These are phyloP conservation scores for Aleadryas rufinucha DNA, from an alignment of 2,113 vertebrate species.

Conservation along the genomic window DNA sequence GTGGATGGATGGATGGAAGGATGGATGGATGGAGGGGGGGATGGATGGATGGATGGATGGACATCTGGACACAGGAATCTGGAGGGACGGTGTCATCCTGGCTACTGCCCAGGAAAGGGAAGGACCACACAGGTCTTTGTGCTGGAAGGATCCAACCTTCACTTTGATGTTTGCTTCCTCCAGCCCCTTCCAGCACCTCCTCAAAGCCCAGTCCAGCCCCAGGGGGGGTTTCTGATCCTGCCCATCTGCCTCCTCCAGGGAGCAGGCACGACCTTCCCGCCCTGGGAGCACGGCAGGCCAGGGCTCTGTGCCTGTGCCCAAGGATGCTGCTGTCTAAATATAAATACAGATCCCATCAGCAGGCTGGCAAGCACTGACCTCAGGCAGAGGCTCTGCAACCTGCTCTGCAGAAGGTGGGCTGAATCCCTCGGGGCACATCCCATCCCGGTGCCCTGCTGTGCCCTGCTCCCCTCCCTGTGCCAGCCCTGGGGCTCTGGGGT, in stretches of 20 bases:
- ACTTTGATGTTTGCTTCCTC: not conserved
- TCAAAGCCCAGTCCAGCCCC: not conserved
- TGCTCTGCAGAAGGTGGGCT: not conserved
- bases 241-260: not conserved
- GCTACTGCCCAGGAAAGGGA: not conserved
- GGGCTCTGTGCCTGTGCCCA: not conserved
- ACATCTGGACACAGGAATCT: not conserved
- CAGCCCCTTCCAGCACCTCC: not conserved
- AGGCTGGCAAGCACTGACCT: not conserved
- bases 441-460: not conserved
- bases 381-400: not conserved
- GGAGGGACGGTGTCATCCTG: not conserved
- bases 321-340: not conserved
- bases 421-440: not conserved
- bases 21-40: too few relatives aligned
- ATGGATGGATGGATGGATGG: rapidly evolving
- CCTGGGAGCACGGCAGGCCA: rapidly evolving
- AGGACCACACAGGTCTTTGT: not conserved
- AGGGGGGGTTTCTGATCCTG: not conserved
- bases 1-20: too few relatives aligned
- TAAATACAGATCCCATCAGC: not conserved
- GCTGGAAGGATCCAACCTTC: not conserved
- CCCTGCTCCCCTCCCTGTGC: not conserved
- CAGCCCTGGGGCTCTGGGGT: not conserved
- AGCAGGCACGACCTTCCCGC: not conserved